Evolutionary conservation across 1,140 invertebrate genomes (phyloP).

Genomic region (Listronotus oregonensis): DNA sequence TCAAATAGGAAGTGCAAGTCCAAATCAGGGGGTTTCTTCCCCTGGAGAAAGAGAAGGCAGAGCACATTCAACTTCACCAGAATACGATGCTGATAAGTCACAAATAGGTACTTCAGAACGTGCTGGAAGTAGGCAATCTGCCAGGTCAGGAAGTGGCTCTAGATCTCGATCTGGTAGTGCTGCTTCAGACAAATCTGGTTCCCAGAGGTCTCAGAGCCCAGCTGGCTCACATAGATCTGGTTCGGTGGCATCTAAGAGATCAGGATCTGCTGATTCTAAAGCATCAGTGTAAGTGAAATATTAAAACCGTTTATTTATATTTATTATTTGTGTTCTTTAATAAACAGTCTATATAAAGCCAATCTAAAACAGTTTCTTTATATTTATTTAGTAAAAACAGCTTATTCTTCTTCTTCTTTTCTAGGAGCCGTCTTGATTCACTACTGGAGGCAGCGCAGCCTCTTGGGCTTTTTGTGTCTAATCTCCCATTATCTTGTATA

Average conservation of each 20-base stretch:
- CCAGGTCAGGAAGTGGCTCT: slow-evolving; percentile 36
- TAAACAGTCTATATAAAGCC: too few relatives aligned
- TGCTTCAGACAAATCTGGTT: slow-evolving; percentile 33
- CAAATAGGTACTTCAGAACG: not conserved
- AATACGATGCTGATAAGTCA: not conserved
- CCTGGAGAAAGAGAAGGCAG: not conserved
- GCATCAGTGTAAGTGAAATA: slow-evolving; percentile 1
- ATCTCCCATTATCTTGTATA: too few relatives aligned
- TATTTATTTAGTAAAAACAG: too few relatives aligned
- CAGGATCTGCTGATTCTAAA: slow-evolving; percentile 47
- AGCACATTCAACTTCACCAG: not conserved
- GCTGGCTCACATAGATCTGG: slow-evolving; percentile 36
- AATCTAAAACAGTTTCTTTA: too few relatives aligned
- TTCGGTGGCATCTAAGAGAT: slow-evolving; percentile 37
- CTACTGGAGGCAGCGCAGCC: too few relatives aligned
- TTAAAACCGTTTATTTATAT: too few relatives aligned
- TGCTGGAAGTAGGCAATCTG: slow-evolving; percentile 22
- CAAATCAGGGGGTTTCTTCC: not conserved
- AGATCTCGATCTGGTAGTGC: slow-evolving; percentile 27
- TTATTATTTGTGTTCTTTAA: too few relatives aligned
- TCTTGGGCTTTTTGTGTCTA: too few relatives aligned
- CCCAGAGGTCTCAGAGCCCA: slow-evolving; percentile 25
- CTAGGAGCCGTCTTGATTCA: too few relatives aligned
- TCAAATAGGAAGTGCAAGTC: slow-evolving; percentile 5
- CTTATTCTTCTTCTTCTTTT: too few relatives aligned